Base-by-base conservation (phyloP, 2,113 vertebrate genomes). In the Saccopteryx bilineata region DNA sequence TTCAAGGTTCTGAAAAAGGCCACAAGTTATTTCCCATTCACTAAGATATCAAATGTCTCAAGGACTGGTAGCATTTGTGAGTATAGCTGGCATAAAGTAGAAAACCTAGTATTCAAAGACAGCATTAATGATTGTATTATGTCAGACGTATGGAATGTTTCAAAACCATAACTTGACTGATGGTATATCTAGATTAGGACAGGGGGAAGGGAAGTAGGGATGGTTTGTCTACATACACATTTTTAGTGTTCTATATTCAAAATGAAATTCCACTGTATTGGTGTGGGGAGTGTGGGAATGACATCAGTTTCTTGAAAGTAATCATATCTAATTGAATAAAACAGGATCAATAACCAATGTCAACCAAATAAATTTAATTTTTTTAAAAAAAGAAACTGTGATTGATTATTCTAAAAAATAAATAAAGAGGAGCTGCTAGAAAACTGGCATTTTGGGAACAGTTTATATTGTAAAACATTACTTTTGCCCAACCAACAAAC, bases 321-420 rank as follows among this genome's bases (percentile, higher is more conserved):
- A 93, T 50, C 66, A 69, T 52, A 91, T 52, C 23, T 71, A 87
- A 24, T 95, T 90, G 96, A 92, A 82, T 81, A 39, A 96, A 95
- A 88, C 56, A 76, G 9, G 23, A 54, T 54, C 75, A 78, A 21
- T 54, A 78, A 78, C 52, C 75, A 78, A 56, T 78, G 50, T 56
- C 50, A 78, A 50, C 31, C 50, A 9, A 56, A 56, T n/a, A 56
- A 56, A 78, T 56, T 78, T 78, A 78, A 78, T 56, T 39, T 39
- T 39, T 39, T 78, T 54, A n/a, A 56, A 78, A 78, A 11, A 11
- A 31, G 54, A 39, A 52, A 76, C 26, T 28, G 54, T 76, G 28
- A 52, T 48, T 76, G 48, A 76, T 31, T 28, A 33, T 33, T 68
- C 28, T 28, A 75, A 75, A 50, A 78, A 69, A 39, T 78, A 96